These are phyloP conservation scores for Lepisosteus osseus DNA, from an alignment of 2,113 vertebrate genomes.

Conservation along the genomic window DNA sequence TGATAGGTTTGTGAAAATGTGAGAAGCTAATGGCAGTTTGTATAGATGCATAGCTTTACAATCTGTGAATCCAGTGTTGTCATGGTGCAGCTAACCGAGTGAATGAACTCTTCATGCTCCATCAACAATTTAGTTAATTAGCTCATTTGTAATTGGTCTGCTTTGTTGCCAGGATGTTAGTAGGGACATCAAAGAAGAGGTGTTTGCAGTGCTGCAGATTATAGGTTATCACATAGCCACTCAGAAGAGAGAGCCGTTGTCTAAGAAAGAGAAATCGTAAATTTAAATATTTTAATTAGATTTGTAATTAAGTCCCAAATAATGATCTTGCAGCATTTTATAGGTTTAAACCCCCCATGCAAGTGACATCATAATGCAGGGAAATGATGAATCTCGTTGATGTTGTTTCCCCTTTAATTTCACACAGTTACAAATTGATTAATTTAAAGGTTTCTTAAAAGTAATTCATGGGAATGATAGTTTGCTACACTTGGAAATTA, in stretches of 20 bases:
- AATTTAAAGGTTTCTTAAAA: no score
- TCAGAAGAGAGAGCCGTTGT: slow-evolving; percentile 62
- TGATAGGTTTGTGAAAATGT: slow-evolving; percentile 61
- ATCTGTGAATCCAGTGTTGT: slow-evolving; percentile 90
- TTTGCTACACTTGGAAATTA: no score
- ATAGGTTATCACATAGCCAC: slow-evolving; percentile 80
- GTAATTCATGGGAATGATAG: no score
- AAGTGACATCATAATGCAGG: slow-evolving; percentile 55
- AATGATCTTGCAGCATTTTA: slow-evolving; percentile 62
- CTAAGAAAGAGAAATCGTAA: slow-evolving; percentile 59
- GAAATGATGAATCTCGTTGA: slow-evolving; percentile 45
- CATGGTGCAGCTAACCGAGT: slow-evolving; percentile 94
- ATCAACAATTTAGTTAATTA: slow-evolving; percentile 99
- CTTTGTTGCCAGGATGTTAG: slow-evolving; percentile 97
- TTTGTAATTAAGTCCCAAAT: slow-evolving; percentile 76
- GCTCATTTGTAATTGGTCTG: slow-evolving; percentile 98
- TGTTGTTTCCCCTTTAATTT: background rate
- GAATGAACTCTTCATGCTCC: slow-evolving; percentile 99
- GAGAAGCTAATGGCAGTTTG: slow-evolving; percentile 80
- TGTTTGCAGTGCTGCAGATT: slow-evolving; percentile 90
- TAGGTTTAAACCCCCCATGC: slow-evolving; percentile 55
- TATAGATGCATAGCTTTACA: slow-evolving; percentile 85
- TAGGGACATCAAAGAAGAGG: slow-evolving; percentile 93
- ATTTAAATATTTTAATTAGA: slow-evolving; percentile 80
- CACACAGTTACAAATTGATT: no score